Conservation (phyloP, 2,888 invertebrate species). For the Aradus depressus region DNA sequence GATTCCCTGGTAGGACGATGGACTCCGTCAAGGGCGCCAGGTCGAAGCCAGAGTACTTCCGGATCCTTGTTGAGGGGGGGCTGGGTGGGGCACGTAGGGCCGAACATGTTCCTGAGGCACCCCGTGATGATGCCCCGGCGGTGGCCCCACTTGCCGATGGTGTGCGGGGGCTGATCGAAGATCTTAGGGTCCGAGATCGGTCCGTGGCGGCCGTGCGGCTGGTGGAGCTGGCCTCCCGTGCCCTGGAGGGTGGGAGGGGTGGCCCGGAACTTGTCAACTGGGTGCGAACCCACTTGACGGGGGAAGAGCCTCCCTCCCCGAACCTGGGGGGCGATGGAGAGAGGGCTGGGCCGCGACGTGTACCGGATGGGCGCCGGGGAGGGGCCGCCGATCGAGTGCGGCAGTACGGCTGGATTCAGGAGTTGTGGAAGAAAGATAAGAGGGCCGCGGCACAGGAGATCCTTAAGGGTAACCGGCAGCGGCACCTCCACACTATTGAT, state of each 20-base stretch:
- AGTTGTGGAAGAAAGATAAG: slow-evolving; percentile 1
- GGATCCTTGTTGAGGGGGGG: no score
- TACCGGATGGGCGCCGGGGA: no score
- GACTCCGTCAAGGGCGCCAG: background rate
- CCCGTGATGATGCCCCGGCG: background rate
- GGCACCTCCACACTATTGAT: background rate
- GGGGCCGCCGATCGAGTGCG: background rate
- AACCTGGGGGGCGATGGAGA: background rate
- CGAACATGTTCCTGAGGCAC: background rate
- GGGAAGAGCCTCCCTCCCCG: background rate
- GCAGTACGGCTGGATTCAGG: background rate
- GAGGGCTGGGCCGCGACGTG: no score
- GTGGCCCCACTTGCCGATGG: background rate
- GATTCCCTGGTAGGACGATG: background rate
- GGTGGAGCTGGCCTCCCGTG: no score
- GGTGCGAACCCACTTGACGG: background rate
- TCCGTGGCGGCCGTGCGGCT: no score
- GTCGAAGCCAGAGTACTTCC: background rate
- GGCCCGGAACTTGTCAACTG: background rate
- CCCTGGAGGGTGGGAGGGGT: no score
- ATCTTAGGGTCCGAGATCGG: background rate
- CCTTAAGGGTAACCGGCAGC: background rate
- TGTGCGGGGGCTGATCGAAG: background rate
- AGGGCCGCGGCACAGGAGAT: background rate
- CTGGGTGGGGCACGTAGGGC: no score